Base-by-base conservation (phyloP, 2,888 invertebrate species). In the Morpho achilles region DNA sequence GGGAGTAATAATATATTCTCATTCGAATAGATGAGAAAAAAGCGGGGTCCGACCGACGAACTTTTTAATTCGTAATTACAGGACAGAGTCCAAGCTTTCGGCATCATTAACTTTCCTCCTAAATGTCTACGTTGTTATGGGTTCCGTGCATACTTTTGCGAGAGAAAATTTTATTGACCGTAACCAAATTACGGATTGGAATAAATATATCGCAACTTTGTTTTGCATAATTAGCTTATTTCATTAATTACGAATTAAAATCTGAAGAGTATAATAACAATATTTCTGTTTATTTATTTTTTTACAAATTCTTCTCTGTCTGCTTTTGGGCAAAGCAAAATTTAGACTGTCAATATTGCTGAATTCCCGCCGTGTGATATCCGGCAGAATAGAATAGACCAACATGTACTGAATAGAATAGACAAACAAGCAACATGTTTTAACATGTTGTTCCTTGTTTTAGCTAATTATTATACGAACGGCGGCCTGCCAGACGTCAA, bases 21-120 rank as follows among this genome's bases (percentile, higher is more conserved):
- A 79, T 82, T 74, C 85, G 78, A 86, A 88, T 87, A 87, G 87
- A 88, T 82, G 87, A 81, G 84, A 88, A 89, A 90, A 89, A 90
- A 87, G 73, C 73, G 79, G 82, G 82, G 83, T 82, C 83, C 82
- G 72, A 72, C 76, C 77, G 84, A 80, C 84, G 79, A 88, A 89
- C 77, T 89, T 90, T 90, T 89, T 88, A 90, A 90, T 90, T 88
- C 74, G 88, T 90, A 89, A 89, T 90, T 90, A 89, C 84, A 90
- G 88, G 87, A 85, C 87, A 84, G 74, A 76, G 88, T 81, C 86
- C 87, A 78, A 80, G 86, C 87, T 88, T 84, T 84, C 85, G 82
- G 89, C 82, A 77, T 82, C 89, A 88, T 89, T 90, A 88, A 87
- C 87, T 90, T 88, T 87, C 85, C 87, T 81, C 79, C 79, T 79